These are phyloP conservation scores for Trachymyrmex septentrionalis DNA, from an alignment of 1,140 invertebrate species.

Conservation along the genomic window DNA sequence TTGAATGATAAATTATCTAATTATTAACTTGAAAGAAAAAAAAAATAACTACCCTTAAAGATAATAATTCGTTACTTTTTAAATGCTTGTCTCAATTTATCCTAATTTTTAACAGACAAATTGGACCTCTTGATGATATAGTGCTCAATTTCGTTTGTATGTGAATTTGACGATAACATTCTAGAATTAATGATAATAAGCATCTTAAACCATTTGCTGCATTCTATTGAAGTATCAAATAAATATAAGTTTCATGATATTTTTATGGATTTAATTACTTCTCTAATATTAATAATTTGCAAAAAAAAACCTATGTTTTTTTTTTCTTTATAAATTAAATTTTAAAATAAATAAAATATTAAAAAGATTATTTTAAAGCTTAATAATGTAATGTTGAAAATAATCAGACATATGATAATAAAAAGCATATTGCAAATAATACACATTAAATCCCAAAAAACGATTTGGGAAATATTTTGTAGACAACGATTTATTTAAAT, in stretches of 20 bases:
- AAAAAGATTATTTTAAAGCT: background rate
- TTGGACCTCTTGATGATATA: no score
- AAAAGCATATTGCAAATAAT: background rate
- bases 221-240: background rate
- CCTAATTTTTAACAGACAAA: no score
- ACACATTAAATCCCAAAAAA: background rate
- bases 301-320: background rate
- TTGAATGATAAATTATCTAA: no score
- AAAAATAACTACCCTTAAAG: no score
- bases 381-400: background rate
- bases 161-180: no score
- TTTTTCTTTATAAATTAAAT: background rate
- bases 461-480: background rate
- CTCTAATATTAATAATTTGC: background rate
- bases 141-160: no score
- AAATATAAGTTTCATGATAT: background rate
- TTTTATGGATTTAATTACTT: conserved; percentile 1
- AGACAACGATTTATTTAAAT: background rate
- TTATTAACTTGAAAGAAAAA: no score
- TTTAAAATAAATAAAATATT: background rate
- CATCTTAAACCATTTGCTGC: no score
- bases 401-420: background rate
- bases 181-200: no score
- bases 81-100: no score
- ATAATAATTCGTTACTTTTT: no score